phyloP scores from a whole-genome alignment of 2,888 invertebrate species.

The Ornithoptera priamus region DNA sequence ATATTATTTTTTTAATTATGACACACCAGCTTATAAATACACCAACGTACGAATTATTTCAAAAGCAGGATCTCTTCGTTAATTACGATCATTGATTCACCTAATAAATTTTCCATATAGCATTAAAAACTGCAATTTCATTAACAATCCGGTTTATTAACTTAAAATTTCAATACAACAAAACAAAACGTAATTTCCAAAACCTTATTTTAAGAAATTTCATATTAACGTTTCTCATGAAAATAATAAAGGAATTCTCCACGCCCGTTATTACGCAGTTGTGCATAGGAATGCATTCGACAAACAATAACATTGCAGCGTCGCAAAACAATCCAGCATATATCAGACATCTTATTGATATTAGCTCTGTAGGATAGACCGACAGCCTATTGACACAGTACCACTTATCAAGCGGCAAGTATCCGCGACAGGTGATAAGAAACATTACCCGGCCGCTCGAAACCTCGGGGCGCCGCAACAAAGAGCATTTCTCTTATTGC shows the following conservation, averaged over 20 bases:
- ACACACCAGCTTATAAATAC: no score
- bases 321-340: conserved; percentile 24
- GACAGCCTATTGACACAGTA: conserved; percentile 47
- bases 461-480: conserved; percentile 29
- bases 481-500: conserved; percentile 26
- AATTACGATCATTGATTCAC: no score
- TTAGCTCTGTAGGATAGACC: conserved; percentile 44
- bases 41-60: no score
- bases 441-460: conserved; percentile 29
- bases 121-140: no score
- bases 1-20: no score
- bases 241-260: conserved; percentile 21
- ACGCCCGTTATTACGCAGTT: conserved; percentile 24
- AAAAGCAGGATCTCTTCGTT: no score
- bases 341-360: conserved; percentile 41
- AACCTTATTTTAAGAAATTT: no score
- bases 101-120: no score
- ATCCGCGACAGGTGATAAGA: conserved; percentile 38
- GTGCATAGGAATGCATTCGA: conserved; percentile 31
- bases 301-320: conserved; percentile 31
- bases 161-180: no score
- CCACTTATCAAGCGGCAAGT: conserved; percentile 40
- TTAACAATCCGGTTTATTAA: no score
- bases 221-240: not conserved
- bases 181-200: no score